A percentile compares a stretch with the other conserved stretches of the same genome.
These are phyloP conservation scores for Narcine bancroftii DNA, from an alignment of 2,113 vertebrate species.

Conservation along the genomic window DNA sequence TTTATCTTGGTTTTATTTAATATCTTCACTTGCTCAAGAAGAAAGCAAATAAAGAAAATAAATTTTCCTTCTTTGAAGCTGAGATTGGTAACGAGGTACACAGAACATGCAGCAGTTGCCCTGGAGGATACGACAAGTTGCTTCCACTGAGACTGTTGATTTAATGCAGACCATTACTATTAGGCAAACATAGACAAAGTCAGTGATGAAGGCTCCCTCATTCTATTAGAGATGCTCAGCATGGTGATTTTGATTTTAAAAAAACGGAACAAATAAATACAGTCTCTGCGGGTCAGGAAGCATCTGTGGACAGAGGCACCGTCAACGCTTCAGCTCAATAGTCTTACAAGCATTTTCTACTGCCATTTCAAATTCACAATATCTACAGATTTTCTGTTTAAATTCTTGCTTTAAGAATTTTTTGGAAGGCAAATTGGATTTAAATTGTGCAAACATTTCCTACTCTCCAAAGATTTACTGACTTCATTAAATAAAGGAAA, in stretches of 20 bases:
- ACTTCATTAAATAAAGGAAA: not conserved
- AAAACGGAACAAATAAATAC: not conserved
- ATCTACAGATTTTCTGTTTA: too few relatives aligned
- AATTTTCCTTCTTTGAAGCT: not conserved
- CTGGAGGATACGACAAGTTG: not conserved
- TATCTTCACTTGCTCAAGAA: not conserved
- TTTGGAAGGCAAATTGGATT: not conserved
- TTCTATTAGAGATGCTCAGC: not conserved
- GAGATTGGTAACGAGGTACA: not conserved
- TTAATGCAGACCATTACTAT: not conserved
- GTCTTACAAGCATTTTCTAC: too few relatives aligned
- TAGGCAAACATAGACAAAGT: not conserved
- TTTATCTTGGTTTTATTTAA: not conserved
- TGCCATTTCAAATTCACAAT: too few relatives aligned
- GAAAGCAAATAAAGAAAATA: not conserved
- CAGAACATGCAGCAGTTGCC: not conserved
- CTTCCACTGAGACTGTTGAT: not conserved
- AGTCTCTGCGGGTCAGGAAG: not conserved
- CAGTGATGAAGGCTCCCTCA: not conserved
- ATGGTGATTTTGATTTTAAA: not conserved
- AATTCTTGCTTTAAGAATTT: not conserved
- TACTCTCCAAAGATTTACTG: not conserved
- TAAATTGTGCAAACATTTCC: not conserved
- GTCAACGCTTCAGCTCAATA: too few relatives aligned
- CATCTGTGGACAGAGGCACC: too few relatives aligned